Base-by-base conservation (phyloP, 1,140 invertebrate genomes). In the Telenomus remus region DNA sequence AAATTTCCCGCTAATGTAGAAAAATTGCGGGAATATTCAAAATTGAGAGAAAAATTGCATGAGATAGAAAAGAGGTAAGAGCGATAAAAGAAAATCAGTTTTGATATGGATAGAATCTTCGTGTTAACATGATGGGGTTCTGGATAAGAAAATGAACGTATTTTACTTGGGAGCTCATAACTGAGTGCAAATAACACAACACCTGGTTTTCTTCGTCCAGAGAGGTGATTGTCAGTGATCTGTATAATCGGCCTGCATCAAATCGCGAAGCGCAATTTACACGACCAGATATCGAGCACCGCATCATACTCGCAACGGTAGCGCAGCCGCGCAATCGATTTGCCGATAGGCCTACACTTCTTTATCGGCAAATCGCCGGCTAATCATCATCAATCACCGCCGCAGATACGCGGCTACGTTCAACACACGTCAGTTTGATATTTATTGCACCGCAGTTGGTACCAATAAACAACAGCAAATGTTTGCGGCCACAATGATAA, bases 341-440 rank as follows among this genome's bases (percentile, higher is more conserved):
- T 34, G 57, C 57, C 64, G 71, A 75, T 75, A 75, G 59, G 63
- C 53, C 72, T 76, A 71, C 72, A 79, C 65, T 74, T 79, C 80
- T 84, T 87, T 87, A 87, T 85, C 85, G 83, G 83, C 76, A 83
- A 87, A 87, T 87, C 83, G 79, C 51, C 79, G 78, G 82, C 85
- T 87, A 87, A 87, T 87, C 84, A 87, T 87, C 85, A 87, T 87
- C 85, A 87, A 87, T 87, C 85, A 86, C 83, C 80, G 81, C 81
- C 79, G 79, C 61, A 63, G 59, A 63, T 57, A 56, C 57, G 37
- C 46, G 59, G 64, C 27, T 63, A 63, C 71, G 39, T 57, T 75
- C 27, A 68, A 59, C 64, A 63, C 59, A 68, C 48, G 57, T 63
- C 63, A 66, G 50, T 37, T 48, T 33, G 54, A 61, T 74, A 74